phyloP scores from a whole-genome alignment of 2,888 invertebrate genomes.

The Dorcus parallelipipedus region DNA sequence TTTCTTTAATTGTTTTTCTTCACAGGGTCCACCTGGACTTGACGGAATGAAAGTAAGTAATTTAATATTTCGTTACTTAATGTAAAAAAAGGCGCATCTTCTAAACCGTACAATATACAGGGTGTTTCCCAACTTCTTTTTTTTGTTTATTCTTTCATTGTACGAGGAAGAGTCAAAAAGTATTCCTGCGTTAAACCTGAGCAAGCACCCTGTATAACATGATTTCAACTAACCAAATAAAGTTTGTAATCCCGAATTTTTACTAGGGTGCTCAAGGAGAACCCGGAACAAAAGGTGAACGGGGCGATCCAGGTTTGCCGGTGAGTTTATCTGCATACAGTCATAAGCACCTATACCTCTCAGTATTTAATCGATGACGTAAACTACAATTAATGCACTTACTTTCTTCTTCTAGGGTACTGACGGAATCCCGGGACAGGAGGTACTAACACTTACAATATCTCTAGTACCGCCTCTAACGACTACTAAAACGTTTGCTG shows the following conservation, averaged over 20 bases:
- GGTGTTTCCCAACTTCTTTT: too few species aligned
- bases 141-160: too few species aligned
- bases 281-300: slow-evolving; percentile 87
- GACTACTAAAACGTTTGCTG: background rate
- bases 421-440: slow-evolving; percentile 89
- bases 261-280: slow-evolving; percentile 87
- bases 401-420: slow-evolving; percentile 71
- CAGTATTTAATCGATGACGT: too few species aligned
- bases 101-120: background rate
- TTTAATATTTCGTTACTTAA: background rate
- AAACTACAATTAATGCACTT: background rate
- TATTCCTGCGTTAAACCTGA: too few species aligned
- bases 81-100: background rate
- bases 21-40: slow-evolving; percentile 88
- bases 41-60: slow-evolving; percentile 92
- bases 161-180: too few species aligned
- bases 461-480: background rate
- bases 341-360: too few species aligned
- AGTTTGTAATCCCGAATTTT: slow-evolving; percentile 9
- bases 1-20: slow-evolving; percentile 51
- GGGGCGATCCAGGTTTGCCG: slow-evolving; percentile 89
- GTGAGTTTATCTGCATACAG: slow-evolving; percentile 57
- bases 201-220: too few species aligned
- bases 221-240: too few species aligned
- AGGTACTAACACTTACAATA: slow-evolving; percentile 56